Evolutionary conservation across 1,140 invertebrate species (phyloP).

Genomic region (Leptoteleia sp.): DNA sequence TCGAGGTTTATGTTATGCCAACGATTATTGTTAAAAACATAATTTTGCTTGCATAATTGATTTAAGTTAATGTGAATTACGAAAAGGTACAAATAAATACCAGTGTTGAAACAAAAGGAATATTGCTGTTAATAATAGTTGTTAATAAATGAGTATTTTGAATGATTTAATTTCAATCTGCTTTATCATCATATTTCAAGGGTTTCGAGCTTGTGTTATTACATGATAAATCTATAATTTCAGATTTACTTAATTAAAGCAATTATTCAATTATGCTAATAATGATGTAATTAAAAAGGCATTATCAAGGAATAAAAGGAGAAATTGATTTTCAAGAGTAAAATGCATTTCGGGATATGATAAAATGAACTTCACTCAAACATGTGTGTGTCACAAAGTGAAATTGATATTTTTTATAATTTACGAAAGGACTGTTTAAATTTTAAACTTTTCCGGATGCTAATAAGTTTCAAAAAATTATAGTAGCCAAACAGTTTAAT

Average conservation of each 20-base stretch:
- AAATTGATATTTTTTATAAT: too few relatives aligned
- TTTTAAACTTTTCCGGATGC: too few relatives aligned
- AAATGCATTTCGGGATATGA: background rate
- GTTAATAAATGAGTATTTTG: conserved; percentile 12
- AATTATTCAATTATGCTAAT: conserved; percentile 43
- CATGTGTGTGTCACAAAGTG: too few relatives aligned
- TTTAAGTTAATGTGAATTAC: too few relatives aligned
- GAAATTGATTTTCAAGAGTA: background rate
- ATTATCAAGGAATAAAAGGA: background rate
- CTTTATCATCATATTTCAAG: conserved; percentile 32
- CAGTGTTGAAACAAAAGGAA: background rate
- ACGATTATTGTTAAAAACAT: too few relatives aligned
- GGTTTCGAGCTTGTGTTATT: conserved; percentile 42
- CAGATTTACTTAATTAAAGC: conserved; percentile 49
- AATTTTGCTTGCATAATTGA: too few relatives aligned
- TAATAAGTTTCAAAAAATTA: background rate
- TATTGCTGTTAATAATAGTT: background rate
- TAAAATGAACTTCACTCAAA: background rate
- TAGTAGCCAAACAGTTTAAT: background rate
- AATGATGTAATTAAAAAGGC: conserved; percentile 33
- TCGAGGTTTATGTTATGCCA: too few relatives aligned
- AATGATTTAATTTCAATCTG: conserved; percentile 32
- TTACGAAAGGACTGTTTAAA: too few relatives aligned
- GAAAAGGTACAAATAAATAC: background rate
- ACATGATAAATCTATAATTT: conserved; percentile 49